These are phyloP conservation scores for Peromyscus aztecus DNA, from an alignment of 2,797 vertebrate species.

Conservation along the genomic window DNA sequence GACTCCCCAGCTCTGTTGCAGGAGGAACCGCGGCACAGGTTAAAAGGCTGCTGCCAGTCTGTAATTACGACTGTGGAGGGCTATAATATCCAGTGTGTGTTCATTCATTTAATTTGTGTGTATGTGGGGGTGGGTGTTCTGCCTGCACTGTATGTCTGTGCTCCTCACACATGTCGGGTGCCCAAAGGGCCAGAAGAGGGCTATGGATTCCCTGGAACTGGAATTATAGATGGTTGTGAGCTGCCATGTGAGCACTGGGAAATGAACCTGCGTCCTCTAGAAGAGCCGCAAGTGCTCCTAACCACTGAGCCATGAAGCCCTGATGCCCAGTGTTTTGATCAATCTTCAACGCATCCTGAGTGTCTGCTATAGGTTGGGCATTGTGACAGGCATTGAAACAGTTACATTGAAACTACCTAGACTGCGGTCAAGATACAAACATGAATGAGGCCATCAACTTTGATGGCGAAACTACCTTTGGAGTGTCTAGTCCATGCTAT, in stretches of 20 bases:
- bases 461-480: background rate
- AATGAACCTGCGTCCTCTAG: background rate
- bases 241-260: background rate
- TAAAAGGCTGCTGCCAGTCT: background rate
- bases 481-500: background rate
- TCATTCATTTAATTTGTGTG: background rate
- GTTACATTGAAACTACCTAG: background rate
- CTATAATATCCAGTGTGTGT: background rate
- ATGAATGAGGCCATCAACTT: background rate
- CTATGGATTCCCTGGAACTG: background rate
- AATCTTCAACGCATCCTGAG: background rate
- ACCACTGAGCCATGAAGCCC: background rate
- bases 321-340: background rate
- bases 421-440: background rate
- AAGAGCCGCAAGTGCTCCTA: background rate
- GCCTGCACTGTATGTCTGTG: background rate
- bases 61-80: background rate
- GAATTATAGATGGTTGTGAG: background rate
- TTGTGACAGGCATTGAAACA: background rate
- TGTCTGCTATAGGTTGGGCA: background rate
- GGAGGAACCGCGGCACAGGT: background rate
- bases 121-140: background rate
- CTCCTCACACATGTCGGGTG: background rate
- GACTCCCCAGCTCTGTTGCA: background rate
- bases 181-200: background rate